Conservation (phyloP, 2,797 vertebrate species). For the Alfaro cultratus region DNA sequence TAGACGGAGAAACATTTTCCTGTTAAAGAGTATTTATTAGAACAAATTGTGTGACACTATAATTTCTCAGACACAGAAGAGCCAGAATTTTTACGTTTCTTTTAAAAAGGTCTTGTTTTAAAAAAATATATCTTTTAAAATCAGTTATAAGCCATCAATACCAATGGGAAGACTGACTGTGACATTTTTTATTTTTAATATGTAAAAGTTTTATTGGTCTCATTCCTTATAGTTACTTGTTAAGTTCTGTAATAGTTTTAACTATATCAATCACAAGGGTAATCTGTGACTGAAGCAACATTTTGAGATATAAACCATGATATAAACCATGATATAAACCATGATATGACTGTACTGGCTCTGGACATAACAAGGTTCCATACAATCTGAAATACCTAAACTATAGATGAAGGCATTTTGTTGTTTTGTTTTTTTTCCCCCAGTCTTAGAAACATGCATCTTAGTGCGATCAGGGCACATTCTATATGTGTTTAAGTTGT, state of each 20-base stretch:
- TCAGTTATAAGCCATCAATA: background rate
- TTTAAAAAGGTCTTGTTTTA: background rate
- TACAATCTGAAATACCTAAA: background rate
- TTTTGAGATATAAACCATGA: background rate
- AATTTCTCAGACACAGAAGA: background rate
- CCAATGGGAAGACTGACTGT: background rate
- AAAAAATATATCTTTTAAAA: background rate
- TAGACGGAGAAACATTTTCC: background rate
- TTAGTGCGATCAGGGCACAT: background rate
- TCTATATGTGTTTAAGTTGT: background rate
- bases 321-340: background rate
- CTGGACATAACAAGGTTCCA: background rate
- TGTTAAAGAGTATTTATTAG: background rate
- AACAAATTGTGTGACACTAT: background rate
- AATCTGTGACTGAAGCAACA: background rate
- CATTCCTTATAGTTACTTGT: background rate
- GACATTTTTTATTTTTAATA: background rate
- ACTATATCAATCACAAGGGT: background rate
- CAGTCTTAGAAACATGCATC: constrained; percentile 11
- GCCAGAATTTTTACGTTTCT: background rate
- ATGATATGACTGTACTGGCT: background rate
- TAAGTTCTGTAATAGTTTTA: background rate
- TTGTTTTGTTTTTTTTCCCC: constrained; percentile 7
- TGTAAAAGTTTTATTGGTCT: background rate
- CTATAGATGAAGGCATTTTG: background rate